A percentile compares a stretch with the other conserved stretches of the same genome.
Conservation (phyloP, 1,140 invertebrate species). For the Drosophila rhopaloa region DNA sequence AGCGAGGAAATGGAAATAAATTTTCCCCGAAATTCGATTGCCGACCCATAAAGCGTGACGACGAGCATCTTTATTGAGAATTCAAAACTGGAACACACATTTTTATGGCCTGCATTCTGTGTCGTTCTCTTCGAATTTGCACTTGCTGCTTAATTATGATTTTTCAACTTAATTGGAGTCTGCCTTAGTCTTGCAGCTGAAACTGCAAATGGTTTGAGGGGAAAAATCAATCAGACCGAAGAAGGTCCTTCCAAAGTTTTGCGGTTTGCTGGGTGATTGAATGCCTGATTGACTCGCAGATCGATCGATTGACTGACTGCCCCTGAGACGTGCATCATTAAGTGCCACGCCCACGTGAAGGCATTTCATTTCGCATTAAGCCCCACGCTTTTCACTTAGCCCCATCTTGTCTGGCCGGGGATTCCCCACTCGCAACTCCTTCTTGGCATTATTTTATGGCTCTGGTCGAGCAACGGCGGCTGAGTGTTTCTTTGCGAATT, state of each 20-base stretch:
- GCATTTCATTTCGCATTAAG: constrained; percentile 75
- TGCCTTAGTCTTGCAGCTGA: not conserved
- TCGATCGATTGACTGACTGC: constrained; percentile 11
- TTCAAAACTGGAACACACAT: not conserved
- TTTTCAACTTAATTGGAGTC: constrained; percentile 35
- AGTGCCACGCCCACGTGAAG: constrained; percentile 56
- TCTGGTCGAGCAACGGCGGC: not conserved
- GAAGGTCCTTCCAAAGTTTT: constrained; percentile 2
- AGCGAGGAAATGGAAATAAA: constrained; percentile 27
- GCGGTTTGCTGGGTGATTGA: constrained; percentile 34
- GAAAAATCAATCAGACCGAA: constrained; percentile 18
- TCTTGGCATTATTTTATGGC: constrained; percentile 72
- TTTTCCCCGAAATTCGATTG: constrained; percentile 43
- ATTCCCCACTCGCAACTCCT: not conserved
- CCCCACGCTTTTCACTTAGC: constrained; percentile 63
- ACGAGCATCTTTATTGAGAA: constrained; percentile 19
- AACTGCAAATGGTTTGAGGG: constrained; percentile 18
- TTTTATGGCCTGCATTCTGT: constrained; percentile 1
- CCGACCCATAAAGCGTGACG: constrained; percentile 34
- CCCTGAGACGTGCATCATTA: constrained; percentile 43
- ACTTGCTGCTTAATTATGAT: constrained; percentile 30
- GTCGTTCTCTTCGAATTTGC: too few relatives aligned
- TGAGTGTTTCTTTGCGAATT: constrained; percentile 79
- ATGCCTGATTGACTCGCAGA: constrained; percentile 39
- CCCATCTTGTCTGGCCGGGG: constrained; percentile 17